Evolutionary conservation across 2,888 invertebrate genomes (phyloP), one percentile per base, ranked within the genome.

Genomic region (Autographa gamma): DNA sequence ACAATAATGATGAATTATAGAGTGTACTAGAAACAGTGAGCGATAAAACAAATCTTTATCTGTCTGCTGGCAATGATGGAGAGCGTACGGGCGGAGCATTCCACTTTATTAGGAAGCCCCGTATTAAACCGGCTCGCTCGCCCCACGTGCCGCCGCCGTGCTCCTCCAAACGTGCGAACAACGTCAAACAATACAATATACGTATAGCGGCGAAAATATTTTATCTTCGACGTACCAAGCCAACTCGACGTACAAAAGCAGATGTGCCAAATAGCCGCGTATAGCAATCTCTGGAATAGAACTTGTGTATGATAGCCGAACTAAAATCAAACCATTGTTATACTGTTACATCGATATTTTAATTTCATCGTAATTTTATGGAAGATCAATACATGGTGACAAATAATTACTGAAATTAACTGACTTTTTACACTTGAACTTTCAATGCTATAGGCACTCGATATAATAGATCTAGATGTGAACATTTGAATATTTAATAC

Each of bases 331-430:
- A 94, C 92, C 88, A 93, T 90, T 86, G 76, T 77, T 86, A 74
- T 92, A 93, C 92, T 95, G 93, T 95, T 95, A 95, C 95, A 95
- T 95, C 95, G 91, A 95, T 95, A 95, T 93, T 94, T 95, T 95
- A 95, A 95, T 95, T 95, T 95, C 95, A 94, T 95, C 95, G 93
- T 95, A 95, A 95, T 94, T 94, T 95, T 95, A 95, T 95, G 95
- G 95, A 95, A 95, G 95, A 95, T 95, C 95, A 94, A 95, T 95
- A 95, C 95, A 95, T 94, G 94, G 93, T 95, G 95, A 95, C 93
- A 94, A 94, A 93, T 93, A 90, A 94, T 94, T 94, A 93, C 90
- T 92, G 93, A 95, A 95, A 94, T 93, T 89, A 93, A 93, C 93
- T 92, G 95, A 94, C 93, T 95, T 95, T 95, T 92, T 95, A 95